Evolutionary conservation across 2,113 vertebrate genomes (phyloP).

Genomic region (Engraulis encrasicolus): DNA sequence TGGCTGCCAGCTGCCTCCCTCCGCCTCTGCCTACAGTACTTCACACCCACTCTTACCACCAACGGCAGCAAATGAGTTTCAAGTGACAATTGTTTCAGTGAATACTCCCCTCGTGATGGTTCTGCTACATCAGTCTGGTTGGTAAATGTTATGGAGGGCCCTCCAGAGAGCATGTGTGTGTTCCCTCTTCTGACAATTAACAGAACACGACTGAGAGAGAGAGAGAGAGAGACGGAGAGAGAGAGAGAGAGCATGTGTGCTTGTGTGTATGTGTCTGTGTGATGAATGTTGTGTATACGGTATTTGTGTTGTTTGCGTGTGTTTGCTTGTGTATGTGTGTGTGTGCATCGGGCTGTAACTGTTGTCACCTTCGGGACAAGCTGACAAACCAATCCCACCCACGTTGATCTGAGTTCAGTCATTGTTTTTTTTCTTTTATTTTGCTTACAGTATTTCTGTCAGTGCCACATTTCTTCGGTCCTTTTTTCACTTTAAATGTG

Average conservation of each 20-base stretch:
- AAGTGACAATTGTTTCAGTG: conserved; percentile 45
- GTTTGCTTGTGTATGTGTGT: neutral
- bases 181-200: conserved; percentile 2
- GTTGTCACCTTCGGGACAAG: neutral
- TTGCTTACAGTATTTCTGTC: conserved; percentile 13
- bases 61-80: conserved; percentile 47
- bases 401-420: neutral
- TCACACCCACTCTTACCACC: conserved; percentile 35
- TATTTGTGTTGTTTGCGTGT: too few species aligned
- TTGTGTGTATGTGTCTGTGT: neutral
- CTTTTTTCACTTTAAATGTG: conserved; percentile 16
- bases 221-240: neutral
- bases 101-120: neutral
- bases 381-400: neutral
- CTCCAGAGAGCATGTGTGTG: neutral
- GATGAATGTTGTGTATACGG: neutral
- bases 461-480: neutral
- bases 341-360: neutral
- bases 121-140: neutral
- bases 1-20: conserved; percentile 39
- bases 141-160: neutral
- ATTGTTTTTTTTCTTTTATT: neutral
- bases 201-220: neutral
- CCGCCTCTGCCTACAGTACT: too few species aligned
- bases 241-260: neutral